A percentile compares a stretch with the other conserved stretches of the same genome.
These are phyloP conservation scores for Agrotis exclamationis DNA, from an alignment of 2,888 invertebrate genomes.

Conservation along the genomic window DNA sequence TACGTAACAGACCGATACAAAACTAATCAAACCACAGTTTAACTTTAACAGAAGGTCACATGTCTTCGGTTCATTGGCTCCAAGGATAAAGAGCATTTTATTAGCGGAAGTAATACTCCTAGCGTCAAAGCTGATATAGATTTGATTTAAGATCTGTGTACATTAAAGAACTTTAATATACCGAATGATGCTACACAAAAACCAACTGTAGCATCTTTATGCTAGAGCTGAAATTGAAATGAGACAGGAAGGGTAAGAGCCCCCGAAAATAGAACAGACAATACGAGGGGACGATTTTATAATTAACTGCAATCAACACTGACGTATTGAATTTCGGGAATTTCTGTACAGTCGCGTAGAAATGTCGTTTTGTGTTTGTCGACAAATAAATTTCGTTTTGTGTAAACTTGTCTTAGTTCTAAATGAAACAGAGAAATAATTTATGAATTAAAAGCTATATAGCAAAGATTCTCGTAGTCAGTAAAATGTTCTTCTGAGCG, in stretches of 20 bases:
- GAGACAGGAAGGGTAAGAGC: conserved; percentile 43
- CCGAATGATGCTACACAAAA: conserved; percentile 51
- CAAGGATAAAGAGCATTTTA: conserved; percentile 82
- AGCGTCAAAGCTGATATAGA: conserved; percentile 85
- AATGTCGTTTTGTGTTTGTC: conserved; percentile 53
- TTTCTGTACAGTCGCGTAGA: conserved; percentile 75
- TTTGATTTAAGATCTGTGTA: conserved; percentile 85
- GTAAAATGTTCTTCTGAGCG: no score
- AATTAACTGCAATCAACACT: conserved; percentile 91
- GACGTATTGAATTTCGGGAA: conserved; percentile 90
- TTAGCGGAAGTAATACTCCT: conserved; percentile 85
- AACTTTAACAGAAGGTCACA: conserved; percentile 55
- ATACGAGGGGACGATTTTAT: conserved; percentile 90
- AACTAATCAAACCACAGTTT: conserved; percentile 66
- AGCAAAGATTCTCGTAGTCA: no score
- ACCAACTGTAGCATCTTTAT: conserved; percentile 50
- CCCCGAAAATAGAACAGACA: conserved; percentile 84
- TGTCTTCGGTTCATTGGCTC: conserved; percentile 61
- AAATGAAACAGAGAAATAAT: not conserved
- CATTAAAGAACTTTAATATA: conserved; percentile 81
- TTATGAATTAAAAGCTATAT: no score
- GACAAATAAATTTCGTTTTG: conserved; percentile 30
- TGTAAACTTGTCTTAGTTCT: not conserved
- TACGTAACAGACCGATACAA: conserved; percentile 62
- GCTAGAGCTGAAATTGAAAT: conserved; percentile 48